phyloP scores from a whole-genome alignment of 1,140 invertebrate genomes.

The Sinella curviseta region DNA sequence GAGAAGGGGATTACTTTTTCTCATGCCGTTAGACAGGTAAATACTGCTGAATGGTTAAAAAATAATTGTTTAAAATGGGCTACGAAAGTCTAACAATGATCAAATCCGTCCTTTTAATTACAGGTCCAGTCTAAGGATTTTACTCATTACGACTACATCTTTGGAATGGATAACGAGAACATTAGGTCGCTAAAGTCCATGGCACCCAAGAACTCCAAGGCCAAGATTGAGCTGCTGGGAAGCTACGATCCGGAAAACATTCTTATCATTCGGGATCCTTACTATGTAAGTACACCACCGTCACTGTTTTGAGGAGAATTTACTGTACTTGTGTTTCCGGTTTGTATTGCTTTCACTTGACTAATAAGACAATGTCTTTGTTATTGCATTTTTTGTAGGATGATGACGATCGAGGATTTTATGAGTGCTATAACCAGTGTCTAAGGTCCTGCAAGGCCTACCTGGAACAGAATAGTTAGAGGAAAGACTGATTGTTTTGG shows the following conservation, averaged over 20 bases:
- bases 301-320: conserved; percentile 22
- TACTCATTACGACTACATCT: conserved; percentile 76
- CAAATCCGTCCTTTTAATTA: no score
- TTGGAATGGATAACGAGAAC: conserved; percentile 87
- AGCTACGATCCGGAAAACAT: conserved; percentile 74
- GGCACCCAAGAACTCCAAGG: conserved; percentile 64
- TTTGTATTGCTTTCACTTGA: no score
- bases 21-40: conserved; percentile 75
- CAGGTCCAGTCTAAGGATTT: conserved; percentile 74
- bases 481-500: background rate
- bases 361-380: no score
- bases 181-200: conserved; percentile 67
- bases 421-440: conserved; percentile 55
- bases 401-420: conserved; percentile 53
- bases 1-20: conserved; percentile 70
- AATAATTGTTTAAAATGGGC: background rate
- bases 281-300: conserved; percentile 78
- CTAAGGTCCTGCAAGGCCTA: conserved; percentile 53
- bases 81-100: background rate
- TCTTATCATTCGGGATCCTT: conserved; percentile 79
- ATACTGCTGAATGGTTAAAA: background rate
- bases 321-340: no score
- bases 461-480: conserved; percentile 49
- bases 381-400: conserved; percentile 48
- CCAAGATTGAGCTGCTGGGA: conserved; percentile 75